A percentile compares a stretch with the other conserved stretches of the same genome.
phyloP scores from a whole-genome alignment of 1,140 invertebrate genomes.

The Diabrotica undecimpunctata region DNA sequence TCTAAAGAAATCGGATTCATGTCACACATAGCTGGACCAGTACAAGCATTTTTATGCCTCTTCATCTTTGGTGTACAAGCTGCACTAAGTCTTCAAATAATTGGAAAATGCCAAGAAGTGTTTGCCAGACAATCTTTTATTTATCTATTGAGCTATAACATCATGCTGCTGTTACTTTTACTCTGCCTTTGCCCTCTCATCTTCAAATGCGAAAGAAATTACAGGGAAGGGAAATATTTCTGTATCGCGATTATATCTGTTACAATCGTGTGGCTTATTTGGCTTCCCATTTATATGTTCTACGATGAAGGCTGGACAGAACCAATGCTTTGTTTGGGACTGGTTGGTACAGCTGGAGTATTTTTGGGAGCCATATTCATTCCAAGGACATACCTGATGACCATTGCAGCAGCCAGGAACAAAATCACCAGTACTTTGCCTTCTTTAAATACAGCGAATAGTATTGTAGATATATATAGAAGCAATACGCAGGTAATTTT shows the following conservation, averaged over 20 bases:
- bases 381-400: slow-evolving; percentile 59
- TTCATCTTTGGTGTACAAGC: slow-evolving; percentile 57
- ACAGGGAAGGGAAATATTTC: slow-evolving; percentile 57
- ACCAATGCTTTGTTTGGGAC: slow-evolving; percentile 55
- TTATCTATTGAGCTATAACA: slow-evolving; percentile 53
- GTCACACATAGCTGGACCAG: slow-evolving; percentile 58
- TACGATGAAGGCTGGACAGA: slow-evolving; percentile 53
- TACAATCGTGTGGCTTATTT: slow-evolving; percentile 51
- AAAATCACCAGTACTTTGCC: slow-evolving; percentile 52
- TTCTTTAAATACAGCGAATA: slow-evolving; percentile 42
- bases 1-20: slow-evolving; percentile 57
- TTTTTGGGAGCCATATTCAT: slow-evolving; percentile 57
- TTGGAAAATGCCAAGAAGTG: slow-evolving; percentile 48
- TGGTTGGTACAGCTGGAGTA: slow-evolving; percentile 54
- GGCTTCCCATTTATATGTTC: slow-evolving; percentile 51
- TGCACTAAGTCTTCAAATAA: slow-evolving; percentile 51
- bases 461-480: slow-evolving; percentile 42
- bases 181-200: slow-evolving; percentile 54
- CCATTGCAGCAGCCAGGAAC: slow-evolving; percentile 53
- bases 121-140: slow-evolving; percentile 48
- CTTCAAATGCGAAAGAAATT: slow-evolving; percentile 59
- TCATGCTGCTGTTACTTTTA: slow-evolving; percentile 53
- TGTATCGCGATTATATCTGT: slow-evolving; percentile 49
- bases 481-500: slow-evolving; percentile 34
- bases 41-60: slow-evolving; percentile 55